Percentiles rank a stretch among this genome's conserved stretches.
These are phyloP conservation scores for Pediacus dermestoides DNA, from an alignment of 2,888 invertebrate species.

Conservation along the genomic window DNA sequence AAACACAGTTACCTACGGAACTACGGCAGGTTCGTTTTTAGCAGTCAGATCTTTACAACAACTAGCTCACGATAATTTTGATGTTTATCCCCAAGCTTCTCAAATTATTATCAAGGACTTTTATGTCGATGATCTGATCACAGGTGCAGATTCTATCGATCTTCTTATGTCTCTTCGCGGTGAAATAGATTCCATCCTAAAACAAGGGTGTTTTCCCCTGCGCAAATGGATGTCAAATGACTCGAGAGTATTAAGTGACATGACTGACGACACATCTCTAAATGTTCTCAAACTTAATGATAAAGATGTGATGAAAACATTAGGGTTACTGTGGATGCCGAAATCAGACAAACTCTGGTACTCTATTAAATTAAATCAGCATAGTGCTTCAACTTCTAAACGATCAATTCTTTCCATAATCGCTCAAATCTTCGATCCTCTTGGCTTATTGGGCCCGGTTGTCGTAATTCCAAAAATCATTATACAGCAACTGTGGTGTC, in stretches of 20 bases:
- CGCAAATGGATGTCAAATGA: slow-evolving; percentile 16
- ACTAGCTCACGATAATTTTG: neutral
- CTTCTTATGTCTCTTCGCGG: neutral
- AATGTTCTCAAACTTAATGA: slow-evolving; percentile 2
- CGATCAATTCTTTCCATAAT: slow-evolving; percentile 15
- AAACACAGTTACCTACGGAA: slow-evolving; percentile 15
- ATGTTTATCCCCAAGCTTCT: neutral
- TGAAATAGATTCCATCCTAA: neutral
- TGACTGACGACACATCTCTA: neutral
- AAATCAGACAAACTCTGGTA: neutral
- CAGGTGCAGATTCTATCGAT: slow-evolving; percentile 11
- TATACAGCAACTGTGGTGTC: slow-evolving; percentile 17
- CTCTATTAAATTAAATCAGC: neutral
- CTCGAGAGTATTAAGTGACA: neutral
- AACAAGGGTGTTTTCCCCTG: neutral
- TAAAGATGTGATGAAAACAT: slow-evolving; percentile 12
- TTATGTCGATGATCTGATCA: slow-evolving; percentile 19
- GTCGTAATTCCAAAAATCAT: slow-evolving; percentile 16
- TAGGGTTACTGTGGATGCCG: slow-evolving; percentile 10
- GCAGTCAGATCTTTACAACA: slow-evolving; percentile 10
- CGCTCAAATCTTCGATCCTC: slow-evolving; percentile 18
- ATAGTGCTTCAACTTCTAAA: slow-evolving; percentile 4
- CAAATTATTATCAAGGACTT: no score
- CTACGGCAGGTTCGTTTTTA: slow-evolving; percentile 15
- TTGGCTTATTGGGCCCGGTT: slow-evolving; percentile 18